Evolutionary conservation across 2,888 invertebrate species (phyloP), one percentile per base, ranked within the genome.

Genomic region (Helleia helle): DNA sequence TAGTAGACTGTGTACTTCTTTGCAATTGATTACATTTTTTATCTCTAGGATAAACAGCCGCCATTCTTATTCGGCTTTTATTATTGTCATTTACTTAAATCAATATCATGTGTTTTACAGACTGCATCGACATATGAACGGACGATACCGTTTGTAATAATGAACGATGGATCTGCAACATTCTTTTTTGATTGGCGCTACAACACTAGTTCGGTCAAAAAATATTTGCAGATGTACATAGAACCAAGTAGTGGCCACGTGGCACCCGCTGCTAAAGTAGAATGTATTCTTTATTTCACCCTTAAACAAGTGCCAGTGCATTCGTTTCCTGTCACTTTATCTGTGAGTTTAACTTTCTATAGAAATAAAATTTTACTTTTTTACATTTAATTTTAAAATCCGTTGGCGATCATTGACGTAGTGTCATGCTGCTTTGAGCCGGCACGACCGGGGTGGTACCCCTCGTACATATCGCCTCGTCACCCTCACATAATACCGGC

Each of bases 81-180:
- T n/a, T 18, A 3, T n/a, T 18, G 5, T 18, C 5, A 22, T 7
- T 22, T 8, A 13, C 1, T 27, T 1, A 11, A 3, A 27, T n/a
- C 5, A 6, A 28, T 6, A 13, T n/a, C 7, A 17, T 18, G 1
- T 31, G 6, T 8, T 34, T 50, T 55, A 36, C 44, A 84, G 84
- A 79, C 80, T 26, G 81, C 80, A 22, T 81, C 81, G 13, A 75
- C 75, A 1, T 83, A 83, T 43, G 74, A 80, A 46, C 64, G 84
- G 41, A 69, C 58, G 9, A 60, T 84, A 48, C 68, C 69, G 4
- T 83, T 84, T 50, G 62, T 50, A 3, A 69, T 84, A 50, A 75
- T 62, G 42, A 84, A 84, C 43, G 66, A 80, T 25, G 84, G 84
- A 1, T 83, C 84, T 0, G 75, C 80, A 4, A 73, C 80, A 1